These are phyloP conservation scores for Dromius quadrimaculatus DNA, from an alignment of 2,888 invertebrate genomes.

Conservation along the genomic window DNA sequence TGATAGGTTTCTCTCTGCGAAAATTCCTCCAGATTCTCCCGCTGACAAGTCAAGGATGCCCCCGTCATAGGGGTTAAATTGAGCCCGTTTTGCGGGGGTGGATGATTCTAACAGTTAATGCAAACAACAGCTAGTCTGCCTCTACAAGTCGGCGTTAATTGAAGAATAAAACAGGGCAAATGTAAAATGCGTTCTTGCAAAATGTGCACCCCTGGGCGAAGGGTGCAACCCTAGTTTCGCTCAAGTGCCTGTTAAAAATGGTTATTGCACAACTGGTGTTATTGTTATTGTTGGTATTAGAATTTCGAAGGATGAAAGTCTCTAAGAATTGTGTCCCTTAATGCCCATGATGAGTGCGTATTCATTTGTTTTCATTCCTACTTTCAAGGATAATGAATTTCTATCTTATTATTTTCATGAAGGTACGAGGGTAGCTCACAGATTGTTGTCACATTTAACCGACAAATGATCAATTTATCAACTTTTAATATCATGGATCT, in stretches of 20 bases:
- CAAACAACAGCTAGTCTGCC: slow-evolving; percentile 34
- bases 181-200: slow-evolving; percentile 38
- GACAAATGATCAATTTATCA: no score
- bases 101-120: slow-evolving; percentile 34
- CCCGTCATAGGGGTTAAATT: slow-evolving; percentile 10
- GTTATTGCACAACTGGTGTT: slow-evolving; percentile 38
- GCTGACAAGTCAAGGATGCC: slow-evolving; percentile 1
- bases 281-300: slow-evolving; percentile 42
- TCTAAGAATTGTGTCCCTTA: slow-evolving; percentile 15
- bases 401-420: no score
- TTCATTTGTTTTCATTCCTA: slow-evolving; percentile 22
- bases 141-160: slow-evolving; percentile 32
- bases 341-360: slow-evolving; percentile 1
- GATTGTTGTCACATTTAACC: no score
- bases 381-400: no score
- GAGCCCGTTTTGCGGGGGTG: not conserved
- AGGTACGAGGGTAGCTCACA: no score
- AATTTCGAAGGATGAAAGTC: slow-evolving; percentile 28
- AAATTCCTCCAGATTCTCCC: slow-evolving; percentile 10
- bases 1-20: no score
- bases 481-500: no score
- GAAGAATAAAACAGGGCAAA: slow-evolving; percentile 43
- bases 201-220: slow-evolving; percentile 11
- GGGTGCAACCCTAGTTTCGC: slow-evolving; percentile 19
- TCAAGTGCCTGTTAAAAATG: slow-evolving; percentile 45